Evolutionary conservation across 2,113 vertebrate species (phyloP).

Genomic region (Scopus umbretta): DNA sequence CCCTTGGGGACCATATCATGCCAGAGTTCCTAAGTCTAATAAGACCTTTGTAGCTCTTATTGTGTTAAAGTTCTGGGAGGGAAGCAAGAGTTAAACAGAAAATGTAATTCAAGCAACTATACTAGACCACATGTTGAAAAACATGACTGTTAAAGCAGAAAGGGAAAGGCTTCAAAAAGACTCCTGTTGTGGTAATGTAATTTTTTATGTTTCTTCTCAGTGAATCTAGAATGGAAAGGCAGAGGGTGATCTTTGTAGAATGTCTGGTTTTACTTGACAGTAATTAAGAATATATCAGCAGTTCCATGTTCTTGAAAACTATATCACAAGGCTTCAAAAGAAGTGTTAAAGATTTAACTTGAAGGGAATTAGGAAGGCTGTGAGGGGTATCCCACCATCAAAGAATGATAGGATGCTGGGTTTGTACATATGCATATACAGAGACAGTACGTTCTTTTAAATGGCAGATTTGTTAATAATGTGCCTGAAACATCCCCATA

Average conservation of each 20-base stretch:
- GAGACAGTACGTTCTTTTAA: background rate
- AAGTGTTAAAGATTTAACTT: background rate
- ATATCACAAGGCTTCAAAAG: background rate
- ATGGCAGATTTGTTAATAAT: background rate
- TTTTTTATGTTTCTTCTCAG: slow-evolving; percentile 28
- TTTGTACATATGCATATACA: background rate
- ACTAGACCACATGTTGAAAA: slow-evolving; percentile 89
- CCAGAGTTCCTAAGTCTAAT: slow-evolving; percentile 93
- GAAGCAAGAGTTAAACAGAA: slow-evolving; percentile 81
- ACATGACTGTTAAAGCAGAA: slow-evolving; percentile 75
- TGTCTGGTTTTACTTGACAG: background rate
- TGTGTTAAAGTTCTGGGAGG: slow-evolving; percentile 82
- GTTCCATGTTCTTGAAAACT: background rate
- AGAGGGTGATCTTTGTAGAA: background rate
- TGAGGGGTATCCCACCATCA: background rate
- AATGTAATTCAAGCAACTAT: slow-evolving; percentile 81
- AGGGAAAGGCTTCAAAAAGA: slow-evolving; percentile 75
- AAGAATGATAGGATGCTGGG: background rate
- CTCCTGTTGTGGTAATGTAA: slow-evolving; percentile 55
- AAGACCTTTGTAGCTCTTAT: slow-evolving; percentile 86
- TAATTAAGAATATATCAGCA: slow-evolving; percentile 2
- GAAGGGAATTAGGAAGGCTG: background rate
- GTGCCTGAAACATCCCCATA: background rate
- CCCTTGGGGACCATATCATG: slow-evolving; percentile 94
- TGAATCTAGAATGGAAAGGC: background rate